These are phyloP conservation scores for Poeciliopsis prolifica DNA, from an alignment of 2,113 vertebrate genomes.

Conservation along the genomic window DNA sequence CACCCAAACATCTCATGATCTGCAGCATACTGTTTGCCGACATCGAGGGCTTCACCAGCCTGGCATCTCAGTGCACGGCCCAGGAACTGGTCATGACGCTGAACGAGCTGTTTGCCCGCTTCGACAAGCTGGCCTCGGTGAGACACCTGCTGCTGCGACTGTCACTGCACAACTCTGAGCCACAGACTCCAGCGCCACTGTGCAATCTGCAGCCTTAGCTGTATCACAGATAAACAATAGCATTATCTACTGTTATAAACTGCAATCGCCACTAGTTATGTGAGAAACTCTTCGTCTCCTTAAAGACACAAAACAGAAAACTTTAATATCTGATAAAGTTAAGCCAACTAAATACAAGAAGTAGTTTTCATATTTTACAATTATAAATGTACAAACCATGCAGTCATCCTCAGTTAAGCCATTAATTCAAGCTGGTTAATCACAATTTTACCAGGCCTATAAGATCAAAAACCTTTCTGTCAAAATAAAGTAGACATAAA, in stretches of 20 bases:
- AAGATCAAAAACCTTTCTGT: not conserved
- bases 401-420: not conserved
- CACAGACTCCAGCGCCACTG: conserved; percentile 8
- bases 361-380: not conserved
- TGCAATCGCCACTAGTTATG: conserved; percentile 28
- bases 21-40: conserved; percentile 95
- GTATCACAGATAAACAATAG: not conserved
- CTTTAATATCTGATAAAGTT: not conserved
- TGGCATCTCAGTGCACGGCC: conserved; percentile 96
- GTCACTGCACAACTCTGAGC: conserved; percentile 26
- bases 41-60: conserved; percentile 96
- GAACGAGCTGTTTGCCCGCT: conserved; percentile 96
- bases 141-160: conserved; percentile 60
- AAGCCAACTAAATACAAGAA: not conserved
- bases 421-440: not conserved
- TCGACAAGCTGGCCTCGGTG: conserved; percentile 95
- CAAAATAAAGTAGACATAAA: not conserved
- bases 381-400: not conserved
- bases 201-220: conserved; percentile 1
- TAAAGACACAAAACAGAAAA: not conserved
- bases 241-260: conserved; percentile 1
- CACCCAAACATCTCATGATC: not conserved
- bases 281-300: not conserved
- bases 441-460: not conserved
- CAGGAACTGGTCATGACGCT: conserved; percentile 98